phyloP scores from a whole-genome alignment of 1,140 invertebrate species.

The Asobara japonica region DNA sequence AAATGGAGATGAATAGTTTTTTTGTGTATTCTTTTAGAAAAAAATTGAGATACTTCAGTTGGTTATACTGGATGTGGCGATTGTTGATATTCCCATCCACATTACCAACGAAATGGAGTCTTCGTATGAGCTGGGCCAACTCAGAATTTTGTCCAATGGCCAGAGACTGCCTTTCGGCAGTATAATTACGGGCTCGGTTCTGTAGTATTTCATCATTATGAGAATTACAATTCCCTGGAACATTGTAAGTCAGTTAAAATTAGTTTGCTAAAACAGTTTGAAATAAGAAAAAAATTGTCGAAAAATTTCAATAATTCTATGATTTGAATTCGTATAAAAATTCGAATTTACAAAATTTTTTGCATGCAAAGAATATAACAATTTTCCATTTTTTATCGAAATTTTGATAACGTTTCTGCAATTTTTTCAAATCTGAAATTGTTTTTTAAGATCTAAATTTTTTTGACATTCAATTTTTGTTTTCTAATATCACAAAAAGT shows the following conservation, averaged over 20 bases:
- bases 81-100: constrained; percentile 54
- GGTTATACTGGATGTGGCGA: constrained; percentile 35
- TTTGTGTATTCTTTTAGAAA: too few relatives aligned
- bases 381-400: too few relatives aligned
- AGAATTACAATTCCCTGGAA: constrained; percentile 48
- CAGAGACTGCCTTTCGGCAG: constrained; percentile 53
- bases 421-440: too few relatives aligned
- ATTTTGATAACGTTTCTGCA: too few relatives aligned
- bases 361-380: too few relatives aligned
- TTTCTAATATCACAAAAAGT: too few relatives aligned
- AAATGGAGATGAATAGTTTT: too few relatives aligned
- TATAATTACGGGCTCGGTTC: constrained; percentile 53
- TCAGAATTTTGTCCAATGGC: constrained; percentile 52
- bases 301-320: background rate
- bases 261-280: background rate
- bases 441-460: too few relatives aligned
- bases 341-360: too few relatives aligned
- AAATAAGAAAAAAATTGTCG: constrained; percentile 9
- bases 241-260: constrained; percentile 21
- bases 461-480: too few relatives aligned
- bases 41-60: too few relatives aligned
- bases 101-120: constrained; percentile 55
- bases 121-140: constrained; percentile 55
- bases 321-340: too few relatives aligned
- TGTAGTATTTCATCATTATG: constrained; percentile 50